Base-by-base conservation (phyloP, 2,113 vertebrate genomes). In the Steatornis caripensis region DNA sequence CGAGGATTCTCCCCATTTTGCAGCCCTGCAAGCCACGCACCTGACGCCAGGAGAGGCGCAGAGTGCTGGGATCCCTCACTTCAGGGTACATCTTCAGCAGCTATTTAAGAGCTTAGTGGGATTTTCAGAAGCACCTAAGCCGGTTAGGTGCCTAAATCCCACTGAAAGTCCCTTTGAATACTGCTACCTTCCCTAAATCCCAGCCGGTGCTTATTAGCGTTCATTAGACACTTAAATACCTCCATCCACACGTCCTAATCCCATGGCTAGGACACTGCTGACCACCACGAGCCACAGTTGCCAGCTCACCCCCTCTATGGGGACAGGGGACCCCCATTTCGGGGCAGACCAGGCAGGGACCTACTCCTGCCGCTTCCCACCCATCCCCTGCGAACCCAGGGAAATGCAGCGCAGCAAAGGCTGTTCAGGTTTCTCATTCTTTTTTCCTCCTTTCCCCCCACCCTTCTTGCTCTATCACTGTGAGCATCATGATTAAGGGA, bases 41-140 rank as follows among this genome's bases (percentile, higher is more conserved):
- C 65, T 0, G 0, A 36, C 0, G 1, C 62, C 10, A 1, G 4
- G 32, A 55, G 39, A 8, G 5, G n/a, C 1, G 1, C 2, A 39
- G 3, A 46, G 58, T 32, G n/a, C 68, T 76, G 87, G 15, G 45
- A 86, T 53, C 70, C 23, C 64, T 76, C 66, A 30, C 84, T 71
- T n/a, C 36, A 17, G 77, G 58, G 9, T 6, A 16, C 4, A 0
- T n/a, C 80, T 76, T 6, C 83, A 89, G 80, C 68, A 81, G 80
- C 51, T 75, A 4, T n/a, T 74, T 18, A 86, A 88, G 75, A 64
- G 80, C 84, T 89, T 32, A 94, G 62, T 1, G 12, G 70, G 85
- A 92, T 96, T 94, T 86, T 22, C 82, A 77, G 53, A 15, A 72
- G 88, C 61, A 72, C 85, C 92, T 79, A 96, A 94, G 81, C 84